These are phyloP conservation scores for Cyrtonyx montezumae DNA, from an alignment of 2,113 vertebrate species.

Conservation along the genomic window DNA sequence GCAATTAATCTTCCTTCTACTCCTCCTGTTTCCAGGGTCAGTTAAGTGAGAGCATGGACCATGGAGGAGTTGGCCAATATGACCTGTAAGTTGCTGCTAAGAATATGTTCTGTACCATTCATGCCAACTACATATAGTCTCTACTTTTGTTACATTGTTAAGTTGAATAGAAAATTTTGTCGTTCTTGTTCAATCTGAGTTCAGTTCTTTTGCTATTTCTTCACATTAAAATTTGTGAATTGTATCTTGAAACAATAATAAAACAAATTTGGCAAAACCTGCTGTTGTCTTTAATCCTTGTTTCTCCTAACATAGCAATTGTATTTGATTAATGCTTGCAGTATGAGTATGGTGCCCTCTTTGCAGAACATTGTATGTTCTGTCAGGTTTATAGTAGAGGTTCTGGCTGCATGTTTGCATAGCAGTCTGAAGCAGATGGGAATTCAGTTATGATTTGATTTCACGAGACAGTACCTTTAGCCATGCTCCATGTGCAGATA, in stretches of 20 bases:
- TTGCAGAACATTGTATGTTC: neutral
- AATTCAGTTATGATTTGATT: neutral
- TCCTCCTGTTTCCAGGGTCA: conserved; percentile 81
- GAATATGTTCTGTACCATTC: conserved; percentile 41
- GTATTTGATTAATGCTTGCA: neutral
- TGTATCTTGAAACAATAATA: conserved; percentile 49
- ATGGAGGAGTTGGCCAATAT: conserved; percentile 90
- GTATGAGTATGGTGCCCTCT: fast-evolving
- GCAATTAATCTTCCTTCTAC: conserved; percentile 48
- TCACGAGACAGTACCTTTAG: neutral
- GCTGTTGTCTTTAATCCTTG: conserved; percentile 57
- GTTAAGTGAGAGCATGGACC: conserved; percentile 95
- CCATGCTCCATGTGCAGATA: neutral
- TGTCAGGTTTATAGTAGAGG: neutral
- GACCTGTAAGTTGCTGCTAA: conserved; percentile 89
- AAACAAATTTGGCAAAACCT: conserved; percentile 18
- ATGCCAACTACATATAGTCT: neutral
- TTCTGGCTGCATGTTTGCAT: neutral
- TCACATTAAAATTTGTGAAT: neutral
- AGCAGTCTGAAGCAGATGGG: neutral
- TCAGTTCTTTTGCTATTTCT: neutral
- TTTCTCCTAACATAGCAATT: neutral
- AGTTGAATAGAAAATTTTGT: conserved; percentile 3
- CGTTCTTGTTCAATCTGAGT: neutral
- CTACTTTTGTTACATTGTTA: neutral